Base-by-base conservation (phyloP, 2,797 vertebrate genomes). In the Prunella strophiata region DNA sequence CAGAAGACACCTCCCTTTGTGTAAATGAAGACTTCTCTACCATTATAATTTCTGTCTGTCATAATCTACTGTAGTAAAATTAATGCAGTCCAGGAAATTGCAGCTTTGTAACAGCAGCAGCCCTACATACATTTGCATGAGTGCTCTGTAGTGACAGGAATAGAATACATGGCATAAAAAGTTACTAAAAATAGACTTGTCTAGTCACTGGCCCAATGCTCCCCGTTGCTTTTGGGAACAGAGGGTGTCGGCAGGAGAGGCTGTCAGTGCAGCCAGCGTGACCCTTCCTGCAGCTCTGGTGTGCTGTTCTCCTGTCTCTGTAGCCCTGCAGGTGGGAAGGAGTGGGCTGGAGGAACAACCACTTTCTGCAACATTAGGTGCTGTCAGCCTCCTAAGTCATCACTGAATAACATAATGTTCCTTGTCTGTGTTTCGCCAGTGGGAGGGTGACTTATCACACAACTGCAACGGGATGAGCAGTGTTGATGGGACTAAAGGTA, bases 11-110 rank as follows among this genome's bases (percentile, higher is more conserved):
- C 81, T 87, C 48, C 40, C 45, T 94, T 91, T 96, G 83, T 94
- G 68, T 88, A 95, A 94, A 88, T 59, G 55, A 92, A 96, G 85
- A 54, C 17, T 52, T 73, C 84, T 82, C 81, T 85, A 36, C 58
- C 66, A 65, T 78, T 80, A 72, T 93, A 84, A 92, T 88, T 87
- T 81, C 67, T 85, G 88, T 85, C 91, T 95, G 91, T 91, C 95
- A 84, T 66, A 79, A 91, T 88, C 66, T 91, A 57, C 85, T 77
- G 43, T 75, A 66, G 85, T 87, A 79, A 91, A 95, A 96, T 94
- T 67, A 73, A 95, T 88, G 71, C 71, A 81, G 66, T 63, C 72
- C n/a, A 65, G 79, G 72, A 77, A 94, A 94, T 88, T 91, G 55
- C 79, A 82, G 68, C 78, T 95, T 92, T 91, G 38, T 78, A 86